Evolutionary conservation across 2,113 vertebrate genomes (phyloP).

Genomic region (Indicator indicator): DNA sequence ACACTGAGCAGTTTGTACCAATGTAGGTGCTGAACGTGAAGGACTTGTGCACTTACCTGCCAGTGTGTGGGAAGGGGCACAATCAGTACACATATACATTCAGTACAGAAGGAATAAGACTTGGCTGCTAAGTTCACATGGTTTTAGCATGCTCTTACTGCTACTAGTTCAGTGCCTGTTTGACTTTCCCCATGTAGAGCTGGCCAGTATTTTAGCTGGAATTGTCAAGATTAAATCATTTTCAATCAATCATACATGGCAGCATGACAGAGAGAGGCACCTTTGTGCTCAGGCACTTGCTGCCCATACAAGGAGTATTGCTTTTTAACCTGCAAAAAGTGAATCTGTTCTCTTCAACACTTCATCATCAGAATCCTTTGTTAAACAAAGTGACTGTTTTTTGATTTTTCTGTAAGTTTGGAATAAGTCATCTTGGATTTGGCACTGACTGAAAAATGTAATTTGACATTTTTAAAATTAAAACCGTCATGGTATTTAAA

Average conservation of each 20-base stretch:
- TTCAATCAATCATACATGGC: too few relatives aligned
- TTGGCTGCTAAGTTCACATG: not conserved
- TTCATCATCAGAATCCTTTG: not conserved
- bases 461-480: constrained; percentile 76
- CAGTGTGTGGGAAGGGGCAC: not conserved
- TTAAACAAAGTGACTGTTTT: not conserved
- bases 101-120: not conserved
- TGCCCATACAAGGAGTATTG: not conserved
- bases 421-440: constrained; percentile 70
- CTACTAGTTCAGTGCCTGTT: not conserved
- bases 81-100: not conserved
- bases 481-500: constrained; percentile 77
- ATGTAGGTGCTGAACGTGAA: not conserved
- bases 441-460: constrained; percentile 69
- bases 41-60: not conserved
- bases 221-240: not conserved
- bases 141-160: too few relatives aligned
- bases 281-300: not conserved
- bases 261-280: not conserved
- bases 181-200: not conserved
- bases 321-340: not conserved
- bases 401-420: constrained; percentile 30
- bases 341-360: not conserved
- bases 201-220: not conserved
- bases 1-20: not conserved